Base-by-base conservation (phyloP, 2,113 vertebrate genomes). In the Rhinopomastus cyanomelas region DNA sequence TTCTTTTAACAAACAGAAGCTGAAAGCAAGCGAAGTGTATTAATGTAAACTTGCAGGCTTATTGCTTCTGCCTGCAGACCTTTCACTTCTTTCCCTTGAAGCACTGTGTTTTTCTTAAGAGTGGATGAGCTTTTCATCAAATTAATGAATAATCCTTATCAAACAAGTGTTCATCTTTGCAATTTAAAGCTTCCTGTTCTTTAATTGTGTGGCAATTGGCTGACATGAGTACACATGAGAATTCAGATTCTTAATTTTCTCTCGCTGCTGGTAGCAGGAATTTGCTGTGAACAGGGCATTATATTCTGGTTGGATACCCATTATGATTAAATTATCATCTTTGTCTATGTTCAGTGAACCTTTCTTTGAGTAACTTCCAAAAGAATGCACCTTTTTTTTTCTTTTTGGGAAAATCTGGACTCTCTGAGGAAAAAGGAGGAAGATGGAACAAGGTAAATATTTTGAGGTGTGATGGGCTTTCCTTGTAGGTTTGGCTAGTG, bases 271-370 rank as follows among this genome's bases (percentile, higher is more conserved):
- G 76, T 94, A 90, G 83, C 83, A 91, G 92, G 84, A 95, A 94
- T 96, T 97, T 96, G 89, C 94, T 96, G 94, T 96, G 89, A 96
- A 94, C 73, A 64, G 83, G 80, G 77, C 91, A 87, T 96, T 94
- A 96, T 91, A 84, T 92, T 97, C 92, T 93, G 93, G 94, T 96
- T 96, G 95, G 92, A 42, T 95, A 94, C n/a, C 81, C 94, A 68
- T 88, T 92, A 67, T 92, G 90, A 96, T 95, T 93, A 93, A 93
- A 95, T 93, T 74, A 94, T 81, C 69, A 55, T 94, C 81, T 96
- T 96, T 97, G 93, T 97, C 88, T 94, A 65, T 89, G 71, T 79
- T 89, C 94, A 95, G 55, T 92, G 94, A 97, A 84, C 92, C 95
- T 94, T 88, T 79, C 74, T 94, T 95, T 92, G 87, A 88, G 62